Percentiles rank a stretch among this genome's conserved stretches.
phyloP scores from a whole-genome alignment of 2,113 vertebrate species.

The Ursus arctos region DNA sequence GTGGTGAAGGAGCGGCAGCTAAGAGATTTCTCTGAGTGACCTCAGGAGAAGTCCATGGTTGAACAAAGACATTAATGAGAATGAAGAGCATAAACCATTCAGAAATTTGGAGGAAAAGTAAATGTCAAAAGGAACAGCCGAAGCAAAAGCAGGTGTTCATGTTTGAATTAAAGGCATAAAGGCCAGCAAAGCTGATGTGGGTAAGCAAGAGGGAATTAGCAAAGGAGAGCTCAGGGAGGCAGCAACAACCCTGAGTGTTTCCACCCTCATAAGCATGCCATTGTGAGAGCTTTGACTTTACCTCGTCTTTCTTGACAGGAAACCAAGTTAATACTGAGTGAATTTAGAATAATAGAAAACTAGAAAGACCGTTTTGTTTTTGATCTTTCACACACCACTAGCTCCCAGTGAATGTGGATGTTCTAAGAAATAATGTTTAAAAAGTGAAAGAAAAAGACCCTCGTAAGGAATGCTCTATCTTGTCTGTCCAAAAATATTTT shows the following conservation, averaged over 20 bases:
- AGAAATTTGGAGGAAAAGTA: background rate
- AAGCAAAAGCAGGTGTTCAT: background rate
- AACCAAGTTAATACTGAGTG: background rate
- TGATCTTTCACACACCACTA: background rate
- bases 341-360: background rate
- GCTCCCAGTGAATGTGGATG: background rate
- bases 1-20: fast-evolving
- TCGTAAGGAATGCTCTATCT: background rate
- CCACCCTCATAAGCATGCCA: background rate
- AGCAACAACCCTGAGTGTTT: fast-evolving
- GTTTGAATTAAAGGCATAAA: background rate
- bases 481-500: background rate
- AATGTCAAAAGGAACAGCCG: background rate
- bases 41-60: background rate
- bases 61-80: background rate
- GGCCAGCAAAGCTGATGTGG: fast-evolving
- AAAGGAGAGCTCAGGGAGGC: background rate
- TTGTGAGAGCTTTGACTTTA: background rate
- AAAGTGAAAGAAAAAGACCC: background rate
- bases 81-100: background rate
- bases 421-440: background rate
- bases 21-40: no score
- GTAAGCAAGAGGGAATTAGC: background rate
- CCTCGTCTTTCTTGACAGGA: background rate
- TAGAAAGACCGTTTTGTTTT: background rate